Evolutionary conservation across 2,888 invertebrate species (phyloP).

Genomic region (Lymantria monacha): DNA sequence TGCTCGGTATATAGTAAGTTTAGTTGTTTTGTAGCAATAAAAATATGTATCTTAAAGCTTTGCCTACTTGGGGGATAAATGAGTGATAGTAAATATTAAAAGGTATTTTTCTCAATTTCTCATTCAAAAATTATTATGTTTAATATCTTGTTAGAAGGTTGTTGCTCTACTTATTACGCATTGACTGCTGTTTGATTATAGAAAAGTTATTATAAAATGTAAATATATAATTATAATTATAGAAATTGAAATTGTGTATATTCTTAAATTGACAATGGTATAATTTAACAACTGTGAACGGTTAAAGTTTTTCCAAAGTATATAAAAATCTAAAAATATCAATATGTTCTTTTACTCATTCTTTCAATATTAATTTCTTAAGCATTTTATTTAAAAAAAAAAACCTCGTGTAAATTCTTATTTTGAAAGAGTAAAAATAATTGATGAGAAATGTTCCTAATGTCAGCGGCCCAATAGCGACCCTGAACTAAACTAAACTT

Average conservation of each 20-base stretch:
- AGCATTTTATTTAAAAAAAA: background rate
- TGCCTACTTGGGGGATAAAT: no score
- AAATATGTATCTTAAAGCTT: no score
- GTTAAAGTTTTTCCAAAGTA: no score
- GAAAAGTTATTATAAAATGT: conserved; percentile 18
- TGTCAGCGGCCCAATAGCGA: no score
- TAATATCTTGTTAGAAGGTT: conserved; percentile 9
- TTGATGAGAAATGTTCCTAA: no score
- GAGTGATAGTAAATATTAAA: background rate
- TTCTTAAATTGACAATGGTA: conserved; percentile 16
- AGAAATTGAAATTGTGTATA: conserved; percentile 19
- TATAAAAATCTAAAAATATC: background rate
- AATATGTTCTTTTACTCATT: background rate
- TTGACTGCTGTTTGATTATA: conserved; percentile 12
- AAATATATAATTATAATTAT: conserved; percentile 23
- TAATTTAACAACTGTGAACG: background rate
- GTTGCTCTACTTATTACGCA: conserved; percentile 1
- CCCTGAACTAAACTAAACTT: no score
- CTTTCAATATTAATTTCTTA: background rate
- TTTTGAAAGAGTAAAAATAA: background rate
- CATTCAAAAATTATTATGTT: conserved; percentile 8
- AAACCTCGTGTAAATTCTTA: background rate
- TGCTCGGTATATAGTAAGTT: no score
- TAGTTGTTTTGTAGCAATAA: no score
- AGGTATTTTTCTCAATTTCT: conserved; percentile 9